Evolutionary conservation across 2,888 invertebrate genomes (phyloP).

Genomic region (Stenodera caucasica): DNA sequence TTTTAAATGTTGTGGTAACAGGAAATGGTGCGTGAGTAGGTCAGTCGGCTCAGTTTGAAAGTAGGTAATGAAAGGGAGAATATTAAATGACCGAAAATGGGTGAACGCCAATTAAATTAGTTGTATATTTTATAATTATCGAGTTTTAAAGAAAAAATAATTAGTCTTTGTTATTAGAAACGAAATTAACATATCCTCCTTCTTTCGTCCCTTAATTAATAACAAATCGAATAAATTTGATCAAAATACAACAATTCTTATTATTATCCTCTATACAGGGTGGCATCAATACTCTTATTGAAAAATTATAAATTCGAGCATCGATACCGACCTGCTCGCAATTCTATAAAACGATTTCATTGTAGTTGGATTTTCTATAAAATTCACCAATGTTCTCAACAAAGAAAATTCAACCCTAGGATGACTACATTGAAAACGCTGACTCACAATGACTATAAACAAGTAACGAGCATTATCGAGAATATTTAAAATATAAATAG

Average conservation of each 20-base stretch:
- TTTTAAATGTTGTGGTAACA: not conserved
- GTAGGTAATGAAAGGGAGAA: not conserved
- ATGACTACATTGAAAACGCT: slow-evolving; percentile 24
- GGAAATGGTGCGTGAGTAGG: slow-evolving; percentile 3
- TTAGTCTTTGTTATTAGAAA: not conserved
- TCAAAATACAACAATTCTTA: no score
- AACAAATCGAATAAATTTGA: not conserved
- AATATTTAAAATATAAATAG: slow-evolving; percentile 24
- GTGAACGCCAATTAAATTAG: not conserved
- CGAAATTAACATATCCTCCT: no score
- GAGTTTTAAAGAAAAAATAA: not conserved
- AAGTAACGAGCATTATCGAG: slow-evolving; percentile 26
- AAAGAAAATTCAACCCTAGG: slow-evolving; percentile 26
- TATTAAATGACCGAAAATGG: slow-evolving; percentile 2
- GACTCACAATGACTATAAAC: slow-evolving; percentile 30
- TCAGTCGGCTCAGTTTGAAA: not conserved
- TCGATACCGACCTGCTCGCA: no score
- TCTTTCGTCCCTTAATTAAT: no score
- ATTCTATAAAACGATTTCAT: not conserved
- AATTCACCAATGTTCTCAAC: slow-evolving; percentile 18
- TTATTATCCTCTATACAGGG: no score
- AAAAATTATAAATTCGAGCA: no score
- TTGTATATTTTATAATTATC: not conserved
- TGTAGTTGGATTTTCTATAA: slow-evolving; percentile 9
- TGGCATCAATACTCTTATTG: no score